These are phyloP conservation scores for Meghimatium bilineatum DNA, from an alignment of 2,888 invertebrate genomes.

Conservation along the genomic window DNA sequence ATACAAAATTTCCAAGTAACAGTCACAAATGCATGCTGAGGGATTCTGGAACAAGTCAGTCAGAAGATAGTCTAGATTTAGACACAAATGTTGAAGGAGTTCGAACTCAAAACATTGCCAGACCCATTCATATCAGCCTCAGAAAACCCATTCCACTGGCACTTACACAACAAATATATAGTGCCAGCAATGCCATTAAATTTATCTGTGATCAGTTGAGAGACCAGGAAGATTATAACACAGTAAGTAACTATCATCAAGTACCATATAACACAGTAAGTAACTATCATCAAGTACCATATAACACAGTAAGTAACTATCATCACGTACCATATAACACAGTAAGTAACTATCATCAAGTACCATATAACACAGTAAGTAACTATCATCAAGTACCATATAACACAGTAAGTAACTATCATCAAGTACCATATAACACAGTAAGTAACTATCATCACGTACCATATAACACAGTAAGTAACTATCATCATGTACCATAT, in stretches of 20 bases:
- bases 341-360: no score
- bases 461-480: no score
- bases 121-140: neutral
- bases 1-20: constrained; percentile 5
- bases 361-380: no score
- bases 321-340: no score
- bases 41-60: constrained; percentile 38
- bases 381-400: no score
- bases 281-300: no score
- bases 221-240: constrained; percentile 98
- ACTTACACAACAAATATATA: constrained; percentile 84
- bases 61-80: constrained; percentile 44
- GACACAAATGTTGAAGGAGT: neutral
- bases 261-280: no score
- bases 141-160: constrained; percentile 52
- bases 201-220: constrained; percentile 98
- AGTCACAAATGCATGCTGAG: constrained; percentile 43
- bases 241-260: constrained; percentile 82
- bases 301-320: no score
- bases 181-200: constrained; percentile 96
- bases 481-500: no score
- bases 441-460: no score
- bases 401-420: no score
- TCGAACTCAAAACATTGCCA: constrained; percentile 28
- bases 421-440: no score